Base-by-base conservation (phyloP, 2,113 vertebrate species). In the Paralichthys olivaceus region DNA sequence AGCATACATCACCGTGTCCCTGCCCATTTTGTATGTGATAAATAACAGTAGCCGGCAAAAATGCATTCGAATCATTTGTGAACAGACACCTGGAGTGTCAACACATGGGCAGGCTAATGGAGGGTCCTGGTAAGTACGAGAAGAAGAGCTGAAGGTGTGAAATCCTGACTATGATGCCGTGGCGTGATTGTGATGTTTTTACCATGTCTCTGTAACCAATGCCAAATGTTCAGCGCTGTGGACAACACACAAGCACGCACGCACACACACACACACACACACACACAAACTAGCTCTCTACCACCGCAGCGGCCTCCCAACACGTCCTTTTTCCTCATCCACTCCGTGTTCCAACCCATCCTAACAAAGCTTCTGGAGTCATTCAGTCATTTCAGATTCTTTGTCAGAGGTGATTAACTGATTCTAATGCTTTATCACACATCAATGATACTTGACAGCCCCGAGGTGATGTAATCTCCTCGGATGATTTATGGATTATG, bases 21-120 rank as follows among this genome's bases (percentile, higher is more conserved):
- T 77, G 79, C 73, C 88, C 88, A 78, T 90, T 92, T 93, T 89
- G 91, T 77, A 67, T 83, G 81, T 93, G 93, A 94, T 94, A 90
- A 94, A 94, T 94, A 94, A 92, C 86, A 80, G 77, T 74, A 68
- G 86, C 66, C 51, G 43, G 53, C 26, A 59, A 77, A 75, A 67
- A 69, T 62, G 4, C n/a, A 43, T 62, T 43, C 1, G 68, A 88
- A 89, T 77, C 62, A 81, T 87, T 90, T 80, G 81, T 45, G 72
- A 84, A 73, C 75, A 75, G 84, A 86, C 75, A 89, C 80, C 70
- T 67, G 70, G 61, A 88, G 86, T 90, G 89, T 92, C 90, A 91
- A 87, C 84, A 89, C 74, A 54, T 20, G 32, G 64, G 77, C 72
- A 57, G 71, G 82, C 86, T 91, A 90, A 90, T 90, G 79, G 89